phyloP scores from a whole-genome alignment of 2,797 vertebrate species.

The Molothrus ater region DNA sequence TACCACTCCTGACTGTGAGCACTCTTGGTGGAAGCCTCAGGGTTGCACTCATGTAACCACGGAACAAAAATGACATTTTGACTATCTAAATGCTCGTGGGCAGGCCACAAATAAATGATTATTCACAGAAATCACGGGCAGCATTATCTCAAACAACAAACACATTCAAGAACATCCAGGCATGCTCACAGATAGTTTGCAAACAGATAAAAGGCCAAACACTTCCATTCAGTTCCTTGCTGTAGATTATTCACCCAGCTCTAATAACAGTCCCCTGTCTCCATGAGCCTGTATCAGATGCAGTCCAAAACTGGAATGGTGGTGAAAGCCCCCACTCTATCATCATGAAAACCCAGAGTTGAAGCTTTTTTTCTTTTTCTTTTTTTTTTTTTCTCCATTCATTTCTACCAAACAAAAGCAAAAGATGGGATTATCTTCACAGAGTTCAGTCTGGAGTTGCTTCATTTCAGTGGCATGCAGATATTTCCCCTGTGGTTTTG shows the following conservation, averaged over 20 bases:
- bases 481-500: background rate
- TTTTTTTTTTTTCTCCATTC: background rate
- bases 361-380: background rate
- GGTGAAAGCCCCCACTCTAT: constrained; percentile 16
- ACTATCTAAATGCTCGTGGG: background rate
- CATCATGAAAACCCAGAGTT: constrained; percentile 4
- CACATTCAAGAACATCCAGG: constrained; percentile 48
- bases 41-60: background rate
- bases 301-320: background rate
- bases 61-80: constrained; percentile 55
- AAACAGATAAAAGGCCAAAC: constrained; percentile 40
- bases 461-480: background rate
- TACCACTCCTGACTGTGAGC: background rate
- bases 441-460: background rate
- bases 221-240: constrained; percentile 27
- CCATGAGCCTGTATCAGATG: constrained; percentile 6
- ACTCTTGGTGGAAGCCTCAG: constrained; percentile 1
- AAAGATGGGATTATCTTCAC: background rate
- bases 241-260: constrained; percentile 34
- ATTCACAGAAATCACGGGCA: constrained; percentile 37
- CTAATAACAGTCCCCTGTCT: constrained; percentile 48
- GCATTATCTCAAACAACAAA: constrained; percentile 49
- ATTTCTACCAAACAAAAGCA: constrained; percentile 22
- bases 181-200: constrained; percentile 40
- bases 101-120: constrained; percentile 40